Base-by-base conservation (phyloP, 2,797 vertebrate species). In the Hypotaenidia okinawae region DNA sequence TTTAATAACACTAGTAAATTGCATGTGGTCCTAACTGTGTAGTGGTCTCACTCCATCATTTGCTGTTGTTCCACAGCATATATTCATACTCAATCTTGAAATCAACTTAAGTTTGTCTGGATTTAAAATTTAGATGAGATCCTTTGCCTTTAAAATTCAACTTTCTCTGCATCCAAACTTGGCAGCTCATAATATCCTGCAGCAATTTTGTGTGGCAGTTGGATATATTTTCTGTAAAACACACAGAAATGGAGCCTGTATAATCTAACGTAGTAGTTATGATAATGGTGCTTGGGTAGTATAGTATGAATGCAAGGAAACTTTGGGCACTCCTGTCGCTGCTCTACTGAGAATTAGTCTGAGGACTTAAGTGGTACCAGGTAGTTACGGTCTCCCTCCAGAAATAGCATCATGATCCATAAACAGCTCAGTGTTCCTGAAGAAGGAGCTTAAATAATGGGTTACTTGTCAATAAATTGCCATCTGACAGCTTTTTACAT, bases 11-110 rank as follows among this genome's bases (percentile, higher is more conserved):
- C 9, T 84, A 3, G 14, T 80, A 27, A 61, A 21, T 45, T 37
- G 6, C 30, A 1, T 43, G 32, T 66, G 28, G 17, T 25, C 47
- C 28, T 32, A 12, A 17, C 24, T 37, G 4, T 0, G 0, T 16
- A 27, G 25, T 32, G 43, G 2, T 81, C 24, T 59, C 2, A 0
- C 27, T 69, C 23, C 55, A 49, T 14, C 24, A 32, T 63, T 73
- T 32, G 22, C 41, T 45, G 16, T 13, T 73, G 14, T 69, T 72
- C 24, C 0, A 0, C 13, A 6, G 23, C 35, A 35, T 76, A 3
- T 47, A 16, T 68, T 89, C 28, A 17, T 57, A 8, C 10, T 69
- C 24, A 33, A 0, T 55, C 43, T 41, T 70, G 10, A 87, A 61
- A 64, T 54, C n/a, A 37, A 2, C 35, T 62, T 16, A 23, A 30